These are phyloP conservation scores for Vidua chalybeata DNA, from an alignment of 2,113 vertebrate species.

Conservation along the genomic window DNA sequence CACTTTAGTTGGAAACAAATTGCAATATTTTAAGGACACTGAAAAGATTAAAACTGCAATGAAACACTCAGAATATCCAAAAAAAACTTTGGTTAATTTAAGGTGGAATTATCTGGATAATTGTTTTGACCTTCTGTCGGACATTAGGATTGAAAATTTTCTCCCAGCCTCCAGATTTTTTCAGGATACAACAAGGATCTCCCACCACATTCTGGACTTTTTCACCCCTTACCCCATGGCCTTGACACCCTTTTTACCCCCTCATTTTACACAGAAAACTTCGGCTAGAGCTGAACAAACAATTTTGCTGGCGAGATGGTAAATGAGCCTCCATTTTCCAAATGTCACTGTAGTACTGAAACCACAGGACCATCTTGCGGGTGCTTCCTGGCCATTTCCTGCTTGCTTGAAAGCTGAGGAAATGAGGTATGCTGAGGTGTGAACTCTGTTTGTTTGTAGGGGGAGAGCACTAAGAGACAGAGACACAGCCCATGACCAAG, in stretches of 20 bases:
- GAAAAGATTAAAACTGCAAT: background rate
- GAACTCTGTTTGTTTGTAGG: background rate
- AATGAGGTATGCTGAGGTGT: constrained; percentile 20
- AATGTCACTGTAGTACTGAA: background rate
- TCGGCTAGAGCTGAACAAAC: background rate
- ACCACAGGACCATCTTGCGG: background rate
- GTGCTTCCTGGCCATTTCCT: background rate
- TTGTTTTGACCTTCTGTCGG: background rate
- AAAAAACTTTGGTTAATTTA: background rate
- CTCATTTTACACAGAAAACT: background rate
- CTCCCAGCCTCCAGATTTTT: background rate
- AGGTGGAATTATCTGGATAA: background rate
- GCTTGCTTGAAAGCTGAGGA: constrained; percentile 15
- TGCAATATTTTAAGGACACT: background rate
- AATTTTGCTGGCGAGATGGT: background rate
- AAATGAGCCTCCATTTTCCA: background rate
- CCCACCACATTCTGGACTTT: background rate
- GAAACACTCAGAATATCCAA: background rate
- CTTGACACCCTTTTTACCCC: background rate
- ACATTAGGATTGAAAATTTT: background rate
- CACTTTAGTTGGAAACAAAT: background rate
- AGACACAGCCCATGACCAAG: background rate
- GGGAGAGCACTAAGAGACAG: background rate
- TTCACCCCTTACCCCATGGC: background rate
- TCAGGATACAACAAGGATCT: background rate